Conservation (phyloP, 2,888 invertebrate species). For the Phorcus lineatus region DNA sequence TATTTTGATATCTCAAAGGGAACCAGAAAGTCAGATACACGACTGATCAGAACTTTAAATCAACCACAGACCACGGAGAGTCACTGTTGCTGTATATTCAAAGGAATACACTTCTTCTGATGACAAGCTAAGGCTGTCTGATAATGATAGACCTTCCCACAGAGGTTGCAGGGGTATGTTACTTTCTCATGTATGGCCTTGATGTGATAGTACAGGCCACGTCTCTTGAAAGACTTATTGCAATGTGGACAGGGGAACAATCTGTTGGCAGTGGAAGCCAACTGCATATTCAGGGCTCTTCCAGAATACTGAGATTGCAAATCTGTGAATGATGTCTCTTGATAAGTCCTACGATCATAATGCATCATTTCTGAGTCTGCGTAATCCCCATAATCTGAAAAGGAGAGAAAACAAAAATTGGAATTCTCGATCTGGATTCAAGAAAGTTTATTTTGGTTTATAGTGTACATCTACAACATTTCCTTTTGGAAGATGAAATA, state of each 20-base stretch:
- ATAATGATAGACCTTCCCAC: not conserved
- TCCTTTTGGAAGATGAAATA: too few species aligned
- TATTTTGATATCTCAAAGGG: too few species aligned
- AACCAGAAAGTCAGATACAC: too few species aligned
- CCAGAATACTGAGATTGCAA: too few species aligned
- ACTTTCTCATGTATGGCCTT: conserved; percentile 9
- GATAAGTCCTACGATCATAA: too few species aligned
- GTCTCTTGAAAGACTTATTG: not conserved
- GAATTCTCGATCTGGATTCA: not conserved
- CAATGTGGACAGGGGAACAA: conserved; percentile 3
- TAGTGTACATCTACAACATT: too few species aligned
- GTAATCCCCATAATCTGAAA: not conserved
- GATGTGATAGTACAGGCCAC: conserved; percentile 10
- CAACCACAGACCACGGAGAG: too few species aligned
- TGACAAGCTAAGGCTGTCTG: not conserved
- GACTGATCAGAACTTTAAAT: too few species aligned
- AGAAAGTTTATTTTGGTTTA: too few species aligned
- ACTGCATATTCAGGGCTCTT: too few species aligned
- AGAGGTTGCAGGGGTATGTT: not conserved
- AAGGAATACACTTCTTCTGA: not conserved
- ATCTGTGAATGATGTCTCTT: too few species aligned
- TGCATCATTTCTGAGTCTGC: not conserved
- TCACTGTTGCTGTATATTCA: too few species aligned
- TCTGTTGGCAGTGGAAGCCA: not conserved
- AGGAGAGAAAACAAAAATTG: not conserved